A percentile compares a stretch with the other conserved stretches of the same genome.
phyloP scores from a whole-genome alignment of 2,888 invertebrate species.

The Camponotus fellah region DNA sequence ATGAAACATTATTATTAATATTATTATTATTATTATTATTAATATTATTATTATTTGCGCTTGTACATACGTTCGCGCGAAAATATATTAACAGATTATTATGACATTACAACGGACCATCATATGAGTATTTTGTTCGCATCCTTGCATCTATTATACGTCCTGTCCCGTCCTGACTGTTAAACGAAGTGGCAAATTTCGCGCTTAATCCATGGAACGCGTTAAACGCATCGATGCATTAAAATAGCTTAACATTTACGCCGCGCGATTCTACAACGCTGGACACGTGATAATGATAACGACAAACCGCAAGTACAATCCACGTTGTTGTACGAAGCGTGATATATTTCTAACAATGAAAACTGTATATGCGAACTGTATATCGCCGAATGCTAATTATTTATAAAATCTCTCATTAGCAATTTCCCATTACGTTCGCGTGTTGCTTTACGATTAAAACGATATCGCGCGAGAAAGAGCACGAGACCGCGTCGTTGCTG shows the following conservation, averaged over 20 bases:
- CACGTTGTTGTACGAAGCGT: background rate
- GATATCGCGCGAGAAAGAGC: constrained; percentile 52
- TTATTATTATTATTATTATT: constrained; percentile 76
- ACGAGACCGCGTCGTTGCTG: constrained; percentile 29
- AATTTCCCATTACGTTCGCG: constrained; percentile 48
- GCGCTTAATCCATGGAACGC: constrained; percentile 45
- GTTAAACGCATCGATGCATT: constrained; percentile 53
- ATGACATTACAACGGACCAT: constrained; percentile 77
- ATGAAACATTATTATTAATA: constrained; percentile 61
- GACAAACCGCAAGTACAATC: background rate
- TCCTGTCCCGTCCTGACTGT: constrained; percentile 50
- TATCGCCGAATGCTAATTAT: constrained; percentile 19
- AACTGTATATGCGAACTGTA: background rate
- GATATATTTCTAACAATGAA: constrained; percentile 3
- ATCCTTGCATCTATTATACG: constrained; percentile 47
- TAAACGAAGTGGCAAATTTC: constrained; percentile 56
- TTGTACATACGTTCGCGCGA: constrained; percentile 85
- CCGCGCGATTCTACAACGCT: constrained; percentile 36
- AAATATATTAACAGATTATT: constrained; percentile 86
- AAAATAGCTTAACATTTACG: constrained; percentile 54
- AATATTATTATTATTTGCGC: constrained; percentile 84
- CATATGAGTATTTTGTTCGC: constrained; percentile 61
- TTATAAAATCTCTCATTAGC: constrained; percentile 43
- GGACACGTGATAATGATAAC: constrained; percentile 42
- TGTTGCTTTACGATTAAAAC: constrained; percentile 41